These are phyloP conservation scores for Agrilus mali DNA, from an alignment of 2,888 invertebrate species.

Conservation along the genomic window DNA sequence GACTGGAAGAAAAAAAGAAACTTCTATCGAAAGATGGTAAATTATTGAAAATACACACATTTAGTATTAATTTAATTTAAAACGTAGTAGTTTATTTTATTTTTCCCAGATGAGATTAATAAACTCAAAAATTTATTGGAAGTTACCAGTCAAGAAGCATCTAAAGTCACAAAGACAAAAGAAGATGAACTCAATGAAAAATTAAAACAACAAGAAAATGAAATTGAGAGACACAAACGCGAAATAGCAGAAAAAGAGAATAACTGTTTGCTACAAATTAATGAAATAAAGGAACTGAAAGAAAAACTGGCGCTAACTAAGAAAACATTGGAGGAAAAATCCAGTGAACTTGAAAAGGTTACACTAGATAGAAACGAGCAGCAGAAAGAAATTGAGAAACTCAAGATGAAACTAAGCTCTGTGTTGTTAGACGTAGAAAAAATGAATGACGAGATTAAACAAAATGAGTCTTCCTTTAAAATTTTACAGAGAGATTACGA, in stretches of 20 bases:
- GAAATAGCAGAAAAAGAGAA: constrained; percentile 1
- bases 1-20: constrained; percentile 10
- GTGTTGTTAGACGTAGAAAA: constrained; percentile 43
- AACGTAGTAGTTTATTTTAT: too few relatives aligned
- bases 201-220: constrained; percentile 6
- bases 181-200: constrained; percentile 6
- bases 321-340: constrained; percentile 17
- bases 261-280: constrained; percentile 5
- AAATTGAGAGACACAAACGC: constrained; percentile 7
- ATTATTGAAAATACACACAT: too few relatives aligned
- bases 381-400: constrained; percentile 24
- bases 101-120: too few relatives aligned
- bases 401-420: constrained; percentile 36
- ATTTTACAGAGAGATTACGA: constrained; percentile 28
- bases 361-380: constrained; percentile 13
- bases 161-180: constrained; percentile 7
- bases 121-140: too few relatives aligned
- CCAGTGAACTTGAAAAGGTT: constrained; percentile 16
- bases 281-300: constrained; percentile 8
- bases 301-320: constrained; percentile 10
- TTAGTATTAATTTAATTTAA: too few relatives aligned
- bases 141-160: constrained; percentile 15
- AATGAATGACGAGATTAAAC: constrained; percentile 32
- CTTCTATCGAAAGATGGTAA: background rate
- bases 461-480: constrained; percentile 20